Evolutionary conservation across 92 coral and sea anemone genomes (phyloP), one percentile per base, ranked within the genome.

Genomic region (Siderastrea siderea): DNA sequence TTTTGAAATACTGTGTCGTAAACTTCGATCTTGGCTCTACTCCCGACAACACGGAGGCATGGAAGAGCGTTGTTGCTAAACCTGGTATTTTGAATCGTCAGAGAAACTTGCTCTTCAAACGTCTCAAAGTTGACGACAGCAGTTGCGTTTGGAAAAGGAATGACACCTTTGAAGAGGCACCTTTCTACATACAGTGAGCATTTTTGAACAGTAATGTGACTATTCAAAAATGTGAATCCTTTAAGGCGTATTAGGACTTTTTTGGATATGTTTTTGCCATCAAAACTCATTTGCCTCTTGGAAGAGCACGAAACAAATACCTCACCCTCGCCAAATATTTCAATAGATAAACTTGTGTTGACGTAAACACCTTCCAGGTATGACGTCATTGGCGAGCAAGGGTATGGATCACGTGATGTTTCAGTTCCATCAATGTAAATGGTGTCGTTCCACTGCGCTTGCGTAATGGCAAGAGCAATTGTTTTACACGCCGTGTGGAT

Each of bases 381-480:
- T 50, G 85, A 68, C 26, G 85, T 67, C 62, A 17, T 38, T 10
- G 85, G 59, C 50, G 46, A 67, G 76, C 85, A 81, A 14, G 76
- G 85, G 65, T 81, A 81, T 51, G 85, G 85, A 55, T 81, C 85
- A 68, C 74, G 85, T 45, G 74, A 67, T 57, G 85, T 81, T 38
- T 68, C 64, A 63, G 85, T 81, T 19, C 85, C 85, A 81, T 81
- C 85, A 47, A 81, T 69, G 75, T 26, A 67, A 44, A 81, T 81
- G 19, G 85, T 81, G 64, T 70, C 77, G 43, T 72, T 59, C 78
- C 78, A 82, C 69, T 82, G 87, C 79, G 87, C 87, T 47, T 82
- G 87, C 38, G 70, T 65, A 68, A 7, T 47, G 19, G 51, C 85
- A 54, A 55, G 64, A 26, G 51, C 76, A 81, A 81, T 51, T 8